Base-by-base conservation (phyloP, 2,113 vertebrate genomes). In the Illadopsis cleaveri region DNA sequence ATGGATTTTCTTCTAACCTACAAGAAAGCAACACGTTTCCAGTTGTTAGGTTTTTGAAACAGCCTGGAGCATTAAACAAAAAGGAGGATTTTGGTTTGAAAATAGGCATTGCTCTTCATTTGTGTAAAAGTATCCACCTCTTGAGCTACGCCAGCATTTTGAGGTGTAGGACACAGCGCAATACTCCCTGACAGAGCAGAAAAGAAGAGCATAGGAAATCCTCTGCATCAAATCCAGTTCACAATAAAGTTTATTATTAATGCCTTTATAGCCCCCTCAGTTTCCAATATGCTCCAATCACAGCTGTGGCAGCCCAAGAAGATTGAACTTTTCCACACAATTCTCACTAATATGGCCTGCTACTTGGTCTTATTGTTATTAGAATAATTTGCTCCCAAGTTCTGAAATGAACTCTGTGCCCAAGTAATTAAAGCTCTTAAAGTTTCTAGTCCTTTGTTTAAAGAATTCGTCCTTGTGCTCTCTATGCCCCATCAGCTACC, bases 361-460 rank as follows among this genome's bases (percentile, higher is more conserved):
- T 98, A 98, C 98, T 99, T 98, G 97, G 98, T 98, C 98, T 98
- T 98, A 99, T 99, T 99, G 99, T 99, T 99, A 99, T 98, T 98
- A 98, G 98, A 99, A 99, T 99, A 99, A 99, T 99, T 99, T 99
- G 99, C 98, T 99, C 99, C 99, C 98, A 99, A 99, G 99, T 99
- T 99, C 98, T 98, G 98, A 98, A 99, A 99, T 99, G 99, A 99
- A 99, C 99, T 99, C 99, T 99, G 99, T 98, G 98, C 99, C 99
- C 98, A 98, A 99, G 99, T 99, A 99, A 99, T 99, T 99, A 99
- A 99, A 98, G 99, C 99, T 99, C 99, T 99, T 99, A 99, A 99
- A 99, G 99, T 99, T 99, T 99, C 98, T 98, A 99, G 99, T 99
- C 99, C 99, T 99, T 99, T 99, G 99, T 99, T 99, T 99, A 99